Evolutionary conservation across 2,888 invertebrate genomes (phyloP), one percentile per base, ranked within the genome.

Genomic region (Harpalus rufipes): DNA sequence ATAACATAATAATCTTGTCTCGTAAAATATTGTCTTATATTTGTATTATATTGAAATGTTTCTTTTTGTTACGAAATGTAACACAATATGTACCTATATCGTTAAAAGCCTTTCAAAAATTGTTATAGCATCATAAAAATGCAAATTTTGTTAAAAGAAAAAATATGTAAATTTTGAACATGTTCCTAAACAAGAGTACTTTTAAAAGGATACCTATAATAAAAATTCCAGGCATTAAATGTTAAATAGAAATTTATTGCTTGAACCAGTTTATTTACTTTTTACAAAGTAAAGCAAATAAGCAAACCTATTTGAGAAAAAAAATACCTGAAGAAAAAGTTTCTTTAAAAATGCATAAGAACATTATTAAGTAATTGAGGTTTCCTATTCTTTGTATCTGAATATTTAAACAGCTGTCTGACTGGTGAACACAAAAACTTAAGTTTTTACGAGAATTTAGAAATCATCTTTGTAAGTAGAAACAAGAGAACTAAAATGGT

Each of bases 401-500:
- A 59, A 16, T 59, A 59, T 59, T 16, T 59, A 59, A 59, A 59
- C 7, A 59, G 16, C 14, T 14, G 14, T 14, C 59, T 59, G 14
- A 6, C 59, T 59, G 14, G 16, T 59, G 14, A 59, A 16, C 7
- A 59, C 59, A 18, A 59, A 59, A 59, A 16, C 59, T 32, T 4
- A 32, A 59, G 16, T 59, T 59, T 59, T 59, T 16, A 16, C 1
- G 14, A 16, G 5, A 8, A 18, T 59, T 16, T 18, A 59, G 59
- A 59, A 59, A 59, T 59, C 59, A 8, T 59, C 7, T 18, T 59
- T 56, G 56, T 56, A 59, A 59, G 59, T 14, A 18, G 8, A 59
- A 59, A 59, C 16, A 18, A 59, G 59, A 59, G 59, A 59, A 59
- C 14, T 16, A 18, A 59, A 59, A 59, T 59, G 59, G 14, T 59